Evolutionary conservation across 1,140 invertebrate species (phyloP).

Genomic region (Platyscapa corneri): DNA sequence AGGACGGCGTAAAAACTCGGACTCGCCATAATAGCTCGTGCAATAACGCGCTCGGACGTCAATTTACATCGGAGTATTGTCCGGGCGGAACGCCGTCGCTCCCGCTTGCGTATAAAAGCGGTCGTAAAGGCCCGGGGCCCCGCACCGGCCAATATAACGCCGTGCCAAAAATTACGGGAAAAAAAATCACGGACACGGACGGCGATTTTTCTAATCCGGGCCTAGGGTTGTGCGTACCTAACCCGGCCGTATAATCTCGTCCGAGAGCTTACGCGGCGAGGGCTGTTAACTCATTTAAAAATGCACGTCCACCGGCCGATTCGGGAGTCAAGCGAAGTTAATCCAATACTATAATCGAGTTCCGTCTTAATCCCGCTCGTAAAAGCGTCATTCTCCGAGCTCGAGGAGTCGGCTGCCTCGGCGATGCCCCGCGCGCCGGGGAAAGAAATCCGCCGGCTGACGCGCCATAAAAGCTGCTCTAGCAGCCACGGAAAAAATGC

Average conservation of each 20-base stretch:
- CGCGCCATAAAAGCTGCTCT: neutral
- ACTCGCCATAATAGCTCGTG: neutral
- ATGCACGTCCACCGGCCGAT: constrained; percentile 8
- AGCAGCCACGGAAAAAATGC: constrained; percentile 7
- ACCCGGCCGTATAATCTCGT: neutral
- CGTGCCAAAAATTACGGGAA: constrained; percentile 25
- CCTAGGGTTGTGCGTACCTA: neutral
- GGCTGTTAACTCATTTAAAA: constrained; percentile 59
- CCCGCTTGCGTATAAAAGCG: neutral
- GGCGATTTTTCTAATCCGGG: constrained; percentile 25
- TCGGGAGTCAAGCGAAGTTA: constrained; percentile 59
- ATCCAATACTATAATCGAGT: constrained; percentile 60
- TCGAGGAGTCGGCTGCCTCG: neutral
- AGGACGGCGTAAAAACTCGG: neutral
- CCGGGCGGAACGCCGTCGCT: neutral
- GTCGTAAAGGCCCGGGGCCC: constrained; percentile 7
- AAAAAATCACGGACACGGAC: constrained; percentile 24
- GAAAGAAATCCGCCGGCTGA: no score
- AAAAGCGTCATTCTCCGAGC: neutral
- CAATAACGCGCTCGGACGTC: neutral
- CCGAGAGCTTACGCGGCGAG: neutral
- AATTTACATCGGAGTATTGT: neutral
- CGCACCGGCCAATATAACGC: constrained; percentile 9
- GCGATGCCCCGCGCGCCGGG: no score
- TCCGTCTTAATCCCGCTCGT: constrained; percentile 52